Evolutionary conservation across 2,797 vertebrate genomes (phyloP), one percentile per base, ranked within the genome.

Genomic region (Protosalanx chinensis): DNA sequence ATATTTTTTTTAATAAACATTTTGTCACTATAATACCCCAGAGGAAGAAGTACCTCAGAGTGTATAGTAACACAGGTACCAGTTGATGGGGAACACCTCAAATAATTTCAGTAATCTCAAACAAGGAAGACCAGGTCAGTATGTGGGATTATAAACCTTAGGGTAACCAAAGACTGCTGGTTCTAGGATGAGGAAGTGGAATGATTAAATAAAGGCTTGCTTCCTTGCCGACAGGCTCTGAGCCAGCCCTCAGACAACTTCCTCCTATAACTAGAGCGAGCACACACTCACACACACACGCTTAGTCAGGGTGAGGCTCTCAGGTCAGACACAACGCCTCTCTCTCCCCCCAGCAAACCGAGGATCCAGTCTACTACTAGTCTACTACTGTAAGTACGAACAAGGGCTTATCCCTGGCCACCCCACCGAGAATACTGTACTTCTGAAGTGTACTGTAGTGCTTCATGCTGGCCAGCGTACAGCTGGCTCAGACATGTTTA

Each of bases 121-220:
- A 32, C 49, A 46, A 73, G 58, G 76, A 71, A 73, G 64, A 70
- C 10, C 37, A 10, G 13, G 13, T 29, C 5, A 59, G 20, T 16
- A 15, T 2, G 15, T 2, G 6, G 20, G 56, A 35, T 56, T 6
- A 59, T 12, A 49, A 58, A 6, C 29, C 30, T 35, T 33, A 27
- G 6, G 33, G 30, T 32, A 29, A 6, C 32, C 18, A 57, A 16
- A 72, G 56, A n/a, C 70, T 13, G 23, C 51, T 57, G 58, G 62
- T 15, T 46, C 74, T 33, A 75, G 35, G 49, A 87, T 32, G 66
- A 91, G 88, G 90, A 91, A 90, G 87, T 77, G 23, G 88, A 90
- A 85, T 72, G n/a, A 29, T 27, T 60, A 68, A 67, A 56, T 78
- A 82, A 78, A 32, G 71, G 68, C 59, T 73, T 72, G 74, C 81